Base-by-base conservation (phyloP, 2,797 vertebrate genomes). In the Acropternis orthonyx region DNA sequence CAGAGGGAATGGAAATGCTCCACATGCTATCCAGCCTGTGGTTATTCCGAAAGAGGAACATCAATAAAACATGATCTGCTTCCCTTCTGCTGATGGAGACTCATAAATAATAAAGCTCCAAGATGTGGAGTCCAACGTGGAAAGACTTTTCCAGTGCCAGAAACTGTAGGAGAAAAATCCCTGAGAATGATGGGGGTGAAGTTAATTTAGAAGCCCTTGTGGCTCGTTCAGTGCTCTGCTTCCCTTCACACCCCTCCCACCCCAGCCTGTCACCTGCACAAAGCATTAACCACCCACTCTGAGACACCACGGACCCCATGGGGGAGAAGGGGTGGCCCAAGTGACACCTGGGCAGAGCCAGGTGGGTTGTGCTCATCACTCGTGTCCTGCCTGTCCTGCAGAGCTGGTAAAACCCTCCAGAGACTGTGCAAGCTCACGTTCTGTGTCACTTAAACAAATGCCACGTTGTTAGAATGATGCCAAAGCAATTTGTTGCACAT, bases 11-110 rank as follows among this genome's bases (percentile, higher is more conserved):
- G 37, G 66, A 92, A 96, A 77, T 37, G 6, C 48, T 90, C 85
- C 44, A 43, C 73, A 67, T 72, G 30, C 56, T 27, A 22, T 14
- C 32, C 34, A 91, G 89, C 48, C 56, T n/a, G 58, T 71, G 88
- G 22, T 93, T 84, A 90, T 12, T 79, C 68, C 62, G 39, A 77
- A 84, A 82, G 54, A 55, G 46, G 52, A 54, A 44, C 44, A 75
- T 91, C 72, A 83, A 93, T 84, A 93, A 96, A 95, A 89, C 65
- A 95, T 56, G 58, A 88, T 30, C 83, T 89, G 75, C 63, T 37
- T 68, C 91, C 74, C 68, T 89, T 92, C 63, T 71, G 82, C 65
- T 59, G 52, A 34, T 23, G 66, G 61, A 30, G 2, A 46, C 56
- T 89, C 75, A 89, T 93, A 73, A 95, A 96, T 91, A 93, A 86